Evolutionary conservation across 30 jellyfish, hydroid and myxozoan species (phyloP).

Genomic region (Aurelia sp.): DNA sequence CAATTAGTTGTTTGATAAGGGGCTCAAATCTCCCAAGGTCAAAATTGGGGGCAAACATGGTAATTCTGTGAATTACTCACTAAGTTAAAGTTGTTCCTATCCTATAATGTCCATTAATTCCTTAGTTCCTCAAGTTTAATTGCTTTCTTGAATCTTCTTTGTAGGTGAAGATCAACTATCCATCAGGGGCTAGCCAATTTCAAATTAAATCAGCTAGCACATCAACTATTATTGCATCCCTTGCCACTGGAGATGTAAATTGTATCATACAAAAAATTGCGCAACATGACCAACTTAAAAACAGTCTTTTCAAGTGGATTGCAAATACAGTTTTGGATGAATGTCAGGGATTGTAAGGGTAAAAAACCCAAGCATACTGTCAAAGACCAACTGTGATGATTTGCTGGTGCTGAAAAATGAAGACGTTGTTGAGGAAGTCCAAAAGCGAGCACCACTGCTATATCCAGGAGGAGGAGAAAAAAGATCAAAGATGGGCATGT

Average conservation of each 20-base stretch:
- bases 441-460: conserved; percentile 13
- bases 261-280: conserved; percentile 4
- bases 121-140: too few relatives aligned
- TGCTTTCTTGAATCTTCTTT: too few relatives aligned
- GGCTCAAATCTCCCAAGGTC: too few relatives aligned
- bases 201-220: not conserved
- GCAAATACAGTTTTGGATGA: conserved; percentile 14
- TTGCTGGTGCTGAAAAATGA: not conserved
- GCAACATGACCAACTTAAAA: not conserved
- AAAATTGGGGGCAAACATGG: too few relatives aligned
- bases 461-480: conserved; percentile 20
- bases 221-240: conserved; percentile 15
- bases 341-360: conserved; percentile 20
- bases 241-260: conserved; percentile 13
- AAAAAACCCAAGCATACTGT: conserved; percentile 19
- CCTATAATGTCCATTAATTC: too few relatives aligned
- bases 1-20: too few relatives aligned
- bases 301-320: not conserved
- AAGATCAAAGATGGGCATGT: conserved; percentile 11
- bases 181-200: conserved; percentile 6
- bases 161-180: conserved; percentile 16
- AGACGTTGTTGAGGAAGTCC: conserved; percentile 11
- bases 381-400: conserved; percentile 11
- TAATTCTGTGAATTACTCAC: too few relatives aligned
- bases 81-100: too few relatives aligned